Conservation (phyloP, 2,797 vertebrate species). For the Phataginus tetradactyla region DNA sequence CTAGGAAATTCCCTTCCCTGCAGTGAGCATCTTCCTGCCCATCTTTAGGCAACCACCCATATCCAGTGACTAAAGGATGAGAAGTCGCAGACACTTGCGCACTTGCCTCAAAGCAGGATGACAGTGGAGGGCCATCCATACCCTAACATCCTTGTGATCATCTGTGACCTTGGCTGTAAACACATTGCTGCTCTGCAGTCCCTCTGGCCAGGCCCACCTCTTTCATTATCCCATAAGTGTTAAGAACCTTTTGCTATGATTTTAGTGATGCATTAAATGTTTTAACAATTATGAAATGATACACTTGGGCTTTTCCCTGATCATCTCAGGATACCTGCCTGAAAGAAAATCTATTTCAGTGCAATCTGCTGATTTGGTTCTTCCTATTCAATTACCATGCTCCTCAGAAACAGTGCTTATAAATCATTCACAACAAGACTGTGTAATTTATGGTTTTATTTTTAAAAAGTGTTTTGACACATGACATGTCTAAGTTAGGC, state of each 20-base stretch:
- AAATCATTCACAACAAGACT: background rate
- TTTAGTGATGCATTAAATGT: background rate
- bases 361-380: background rate
- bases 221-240: background rate
- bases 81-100: rapidly evolving
- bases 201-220: background rate
- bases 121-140: background rate
- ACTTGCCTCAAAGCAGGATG: background rate
- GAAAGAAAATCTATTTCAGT: background rate
- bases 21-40: background rate
- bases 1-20: background rate
- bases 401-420: background rate
- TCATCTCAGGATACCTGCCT: background rate
- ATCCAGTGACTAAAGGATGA: background rate
- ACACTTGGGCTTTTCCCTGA: background rate
- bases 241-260: background rate
- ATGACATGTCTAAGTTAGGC: background rate
- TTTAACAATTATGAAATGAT: background rate
- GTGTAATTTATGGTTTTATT: background rate
- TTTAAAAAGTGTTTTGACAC: background rate
- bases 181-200: background rate
- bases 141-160: too few relatives aligned
- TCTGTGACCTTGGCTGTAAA: background rate
- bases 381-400: background rate
- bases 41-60: background rate